A percentile compares a stretch with the other conserved stretches of the same genome.
These are phyloP conservation scores for Villa cingulata DNA, from an alignment of 2,888 invertebrate species.

Conservation along the genomic window DNA sequence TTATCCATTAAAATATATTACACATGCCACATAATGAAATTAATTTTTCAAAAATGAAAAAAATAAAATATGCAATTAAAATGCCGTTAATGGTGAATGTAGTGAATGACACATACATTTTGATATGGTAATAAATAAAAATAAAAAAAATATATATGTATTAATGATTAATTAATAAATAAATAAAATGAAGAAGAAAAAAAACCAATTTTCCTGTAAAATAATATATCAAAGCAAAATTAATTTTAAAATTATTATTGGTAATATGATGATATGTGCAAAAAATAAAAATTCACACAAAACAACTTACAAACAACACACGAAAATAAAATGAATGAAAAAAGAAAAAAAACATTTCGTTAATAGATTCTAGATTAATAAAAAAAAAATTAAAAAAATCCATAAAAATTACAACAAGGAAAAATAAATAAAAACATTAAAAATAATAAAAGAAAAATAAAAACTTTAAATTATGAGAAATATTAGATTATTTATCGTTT, in stretches of 20 bases:
- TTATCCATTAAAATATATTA: no score
- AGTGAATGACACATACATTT: background rate
- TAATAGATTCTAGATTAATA: slow-evolving; percentile 3
- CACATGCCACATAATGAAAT: no score
- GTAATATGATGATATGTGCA: background rate
- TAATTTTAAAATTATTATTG: slow-evolving; percentile 1
- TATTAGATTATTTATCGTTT: slow-evolving; percentile 7
- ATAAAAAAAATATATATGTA: background rate
- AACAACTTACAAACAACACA: no score
- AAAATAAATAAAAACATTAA: no score
- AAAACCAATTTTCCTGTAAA: background rate
- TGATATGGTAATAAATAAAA: background rate
- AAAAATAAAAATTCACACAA: background rate
- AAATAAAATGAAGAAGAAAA: background rate
- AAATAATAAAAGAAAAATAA: no score
- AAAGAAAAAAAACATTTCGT: no score
- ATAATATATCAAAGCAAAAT: background rate
- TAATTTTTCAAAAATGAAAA: no score
- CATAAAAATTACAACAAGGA: no score
- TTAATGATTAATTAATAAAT: background rate
- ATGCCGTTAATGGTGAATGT: background rate
- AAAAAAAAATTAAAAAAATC: background rate
- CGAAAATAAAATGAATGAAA: no score
- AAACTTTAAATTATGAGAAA: no score
- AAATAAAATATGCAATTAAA: no score